Evolutionary conservation across 1,140 invertebrate genomes (phyloP).

Genomic region (Trichogramma pretiosum): DNA sequence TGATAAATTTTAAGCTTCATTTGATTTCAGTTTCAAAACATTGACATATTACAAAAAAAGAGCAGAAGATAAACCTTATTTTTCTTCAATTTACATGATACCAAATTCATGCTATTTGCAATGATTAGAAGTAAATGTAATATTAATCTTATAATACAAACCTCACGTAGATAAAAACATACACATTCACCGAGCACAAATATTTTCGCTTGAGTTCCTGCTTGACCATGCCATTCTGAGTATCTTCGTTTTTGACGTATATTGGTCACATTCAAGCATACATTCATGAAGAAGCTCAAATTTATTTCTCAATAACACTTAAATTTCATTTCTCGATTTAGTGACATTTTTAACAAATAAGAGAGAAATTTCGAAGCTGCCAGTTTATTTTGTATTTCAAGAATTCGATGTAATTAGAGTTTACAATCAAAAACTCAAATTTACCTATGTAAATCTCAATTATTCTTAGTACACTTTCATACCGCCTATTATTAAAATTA

Average conservation of each 20-base stretch:
- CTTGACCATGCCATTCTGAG: conserved; percentile 38
- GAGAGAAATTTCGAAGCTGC: no score
- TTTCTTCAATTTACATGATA: conserved; percentile 32
- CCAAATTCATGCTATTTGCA: conserved; percentile 25
- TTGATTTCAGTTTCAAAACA: conserved; percentile 9
- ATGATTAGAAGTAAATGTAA: conserved; percentile 23
- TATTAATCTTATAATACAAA: conserved; percentile 35
- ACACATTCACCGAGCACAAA: conserved; percentile 38
- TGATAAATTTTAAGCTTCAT: conserved; percentile 8
- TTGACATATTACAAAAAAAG: conserved; percentile 4
- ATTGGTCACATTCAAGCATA: conserved; percentile 2
- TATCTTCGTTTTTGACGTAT: conserved; percentile 10
- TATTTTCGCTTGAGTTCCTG: conserved; percentile 31
- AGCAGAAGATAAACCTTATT: conserved; percentile 8
- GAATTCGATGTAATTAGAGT: no score
- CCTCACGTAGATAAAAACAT: conserved; percentile 41
- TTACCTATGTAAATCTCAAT: neutral
- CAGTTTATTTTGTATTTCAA: no score
- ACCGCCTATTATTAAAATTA: no score
- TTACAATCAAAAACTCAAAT: conserved; percentile 13
- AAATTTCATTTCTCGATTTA: no score
- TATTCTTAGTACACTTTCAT: conserved; percentile 7
- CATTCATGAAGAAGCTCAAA: conserved; percentile 1
- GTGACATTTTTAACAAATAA: no score
- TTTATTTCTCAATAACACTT: no score